Evolutionary conservation across 2,888 invertebrate genomes (phyloP), one percentile per base, ranked within the genome.

Genomic region (Deroplatys truncata): DNA sequence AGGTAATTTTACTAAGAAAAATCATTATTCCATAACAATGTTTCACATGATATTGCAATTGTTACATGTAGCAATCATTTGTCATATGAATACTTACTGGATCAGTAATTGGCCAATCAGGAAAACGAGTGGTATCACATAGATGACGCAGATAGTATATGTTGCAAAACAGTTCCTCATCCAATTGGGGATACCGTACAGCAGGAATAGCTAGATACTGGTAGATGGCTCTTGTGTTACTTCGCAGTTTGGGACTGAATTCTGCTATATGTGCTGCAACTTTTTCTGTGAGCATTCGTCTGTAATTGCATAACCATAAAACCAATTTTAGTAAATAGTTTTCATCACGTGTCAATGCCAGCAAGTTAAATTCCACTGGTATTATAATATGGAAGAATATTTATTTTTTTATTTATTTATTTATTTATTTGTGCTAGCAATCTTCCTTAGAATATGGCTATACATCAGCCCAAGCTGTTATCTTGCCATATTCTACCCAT

Each of bases 261-360:
- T 99, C 99, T 13, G 98, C 98, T 91, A 99, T 97, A 94, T 99
- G 99, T 0, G 98, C 97, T 0, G 99, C 98, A 89, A 99, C 97
- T 94, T 99, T 98, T 94, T 99, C 98, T 92, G 99, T 99, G 92
- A 99, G 95, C 95, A 98, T 96, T 28, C 98, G 96, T 92, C 98
- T 96, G 92, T 20, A 92, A 92, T 9, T 84, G 8, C 20, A 29
- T 16, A 56, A 3, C 4, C 3, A 49, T 49, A 49, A 8, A 5
- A 7, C 8, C 15, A 49, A 49, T 49, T 82, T n/a, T 82, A 28
- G 82, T 82, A 5, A 82, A 82, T n/a, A n/a, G 2, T n/a, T n/a
- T n/a, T n/a, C n/a, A n/a, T n/a, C n/a, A n/a, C n/a, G n/a, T n/a
- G n/a, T n/a, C n/a, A n/a, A n/a, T n/a, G 82, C 25, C 28, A n/a